Base-by-base conservation (phyloP, 30 jellyfish, hydroid and myxozoan genomes). In the Turritopsis rubra region DNA sequence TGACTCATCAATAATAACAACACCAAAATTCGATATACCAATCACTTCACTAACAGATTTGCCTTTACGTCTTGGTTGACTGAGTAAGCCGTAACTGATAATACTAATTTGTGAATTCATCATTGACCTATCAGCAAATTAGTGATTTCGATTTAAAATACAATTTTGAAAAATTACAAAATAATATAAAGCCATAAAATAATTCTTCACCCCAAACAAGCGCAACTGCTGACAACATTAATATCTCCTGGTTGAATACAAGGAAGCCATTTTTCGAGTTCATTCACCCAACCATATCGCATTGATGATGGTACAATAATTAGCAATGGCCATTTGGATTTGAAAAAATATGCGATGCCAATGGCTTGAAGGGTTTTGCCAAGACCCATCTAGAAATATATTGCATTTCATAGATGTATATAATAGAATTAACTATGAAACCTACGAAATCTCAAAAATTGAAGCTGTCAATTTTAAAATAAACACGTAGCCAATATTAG, bases 311-410 rank as follows among this genome's bases (percentile, higher is more conserved):
- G 97, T 16, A 87, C 95, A 66, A 90, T 79, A n/a, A 90, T 83
- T 1, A 90, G 87, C 21, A 90, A 52, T 16, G 97, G 97, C 97
- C 97, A 90, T 16, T 83, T 83, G 28, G 66, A 26, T 29, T 78
- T 82, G 81, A 18, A 90, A 75, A 85, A 90, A 77, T 86, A 90
- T 81, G 94, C 94, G 21, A 90, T 86, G 19, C 91, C 88, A 5
- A 90, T 73, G 0, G 97, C 97, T 72, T 90, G 97, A 21, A 90
- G 88, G 7, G 97, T 90, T 81, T 90, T 90, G 29, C 97, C 97
- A 16, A 90, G 87, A 16, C 97, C 97, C 97, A 90, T 90, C 96
- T 89, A 60, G 52, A 19, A 53, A 65, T 23, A 1, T 19, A 41
- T 18, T 79, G n/a, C 29, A 52, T 29, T 22, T 28, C 13, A 21